Evolutionary conservation across 2,113 vertebrate genomes (phyloP).

Genomic region (Pyxicephalus adspersus): DNA sequence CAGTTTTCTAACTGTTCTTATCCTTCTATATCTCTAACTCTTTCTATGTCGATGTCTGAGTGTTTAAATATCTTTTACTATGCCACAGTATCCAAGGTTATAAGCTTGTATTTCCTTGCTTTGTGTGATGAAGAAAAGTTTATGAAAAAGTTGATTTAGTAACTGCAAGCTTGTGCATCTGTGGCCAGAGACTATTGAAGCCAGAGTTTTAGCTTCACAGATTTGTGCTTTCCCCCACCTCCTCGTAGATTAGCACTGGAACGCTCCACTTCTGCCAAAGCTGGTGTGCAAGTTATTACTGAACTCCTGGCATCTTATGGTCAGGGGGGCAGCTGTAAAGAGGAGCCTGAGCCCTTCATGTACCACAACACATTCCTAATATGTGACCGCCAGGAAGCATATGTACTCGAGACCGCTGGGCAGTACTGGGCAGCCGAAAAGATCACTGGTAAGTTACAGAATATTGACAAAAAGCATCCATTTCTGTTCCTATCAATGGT

Average conservation of each 20-base stretch:
- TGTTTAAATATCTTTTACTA: too few relatives aligned
- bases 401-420: constrained; percentile 91
- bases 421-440: constrained; percentile 88
- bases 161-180: too few relatives aligned
- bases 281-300: constrained; percentile 80
- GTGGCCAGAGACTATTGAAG: too few relatives aligned
- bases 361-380: constrained; percentile 96
- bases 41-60: too few relatives aligned
- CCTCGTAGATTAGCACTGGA: constrained; percentile 83
- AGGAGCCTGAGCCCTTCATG: constrained; percentile 78
- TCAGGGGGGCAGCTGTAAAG: constrained; percentile 89
- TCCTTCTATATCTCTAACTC: too few relatives aligned
- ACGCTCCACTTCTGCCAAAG: constrained; percentile 77
- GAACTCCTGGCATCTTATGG: constrained; percentile 81
- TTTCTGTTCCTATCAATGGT: background rate
- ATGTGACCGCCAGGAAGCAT: constrained; percentile 86
- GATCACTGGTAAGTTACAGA: constrained; percentile 75
- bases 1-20: too few relatives aligned
- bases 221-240: background rate
- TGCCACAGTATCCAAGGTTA: background rate
- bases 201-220: too few relatives aligned
- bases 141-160: too few relatives aligned
- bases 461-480: background rate
- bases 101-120: background rate
- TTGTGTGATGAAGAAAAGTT: too few relatives aligned